A percentile compares a stretch with the other conserved stretches of the same genome.
phyloP scores from a whole-genome alignment of 2,113 vertebrate genomes.

The Prionailurus bengalensis region DNA sequence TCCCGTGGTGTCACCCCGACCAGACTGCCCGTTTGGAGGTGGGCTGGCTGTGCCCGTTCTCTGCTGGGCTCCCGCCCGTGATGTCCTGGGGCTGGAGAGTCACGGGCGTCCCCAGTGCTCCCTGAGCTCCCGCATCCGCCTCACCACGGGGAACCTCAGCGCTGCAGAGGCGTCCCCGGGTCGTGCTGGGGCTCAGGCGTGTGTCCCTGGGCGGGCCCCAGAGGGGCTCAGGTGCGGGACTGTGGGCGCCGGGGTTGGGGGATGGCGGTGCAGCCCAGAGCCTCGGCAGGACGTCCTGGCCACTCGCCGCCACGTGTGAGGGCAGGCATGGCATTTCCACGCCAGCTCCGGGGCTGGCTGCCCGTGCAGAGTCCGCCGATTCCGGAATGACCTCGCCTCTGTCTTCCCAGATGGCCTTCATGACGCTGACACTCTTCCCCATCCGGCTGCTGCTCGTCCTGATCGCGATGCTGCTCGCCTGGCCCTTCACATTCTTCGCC shows the following conservation, averaged over 20 bases:
- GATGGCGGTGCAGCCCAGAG: too few relatives aligned
- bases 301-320: accelerated
- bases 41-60: neutral
- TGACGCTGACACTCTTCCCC: slow-evolving; percentile 98
- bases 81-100: too few relatives aligned
- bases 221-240: too few relatives aligned
- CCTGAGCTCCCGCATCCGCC: too few relatives aligned
- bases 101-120: neutral
- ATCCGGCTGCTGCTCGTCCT: slow-evolving; percentile 95
- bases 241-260: too few relatives aligned
- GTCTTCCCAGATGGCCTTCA: slow-evolving; percentile 92
- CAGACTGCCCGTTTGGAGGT: neutral
- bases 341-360: too few relatives aligned
- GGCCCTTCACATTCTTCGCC: slow-evolving; percentile 96
- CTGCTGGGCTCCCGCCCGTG: neutral
- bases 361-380: accelerated
- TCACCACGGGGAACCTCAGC: too few relatives aligned
- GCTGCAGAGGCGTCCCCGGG: too few relatives aligned
- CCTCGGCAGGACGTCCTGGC: neutral
- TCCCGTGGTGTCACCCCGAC: accelerated
- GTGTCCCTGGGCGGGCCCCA: too few relatives aligned
- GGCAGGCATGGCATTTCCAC: accelerated
- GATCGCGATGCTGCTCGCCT: slow-evolving; percentile 98
- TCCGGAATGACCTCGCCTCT: neutral
- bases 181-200: too few relatives aligned